Evolutionary conservation across 2,113 vertebrate genomes (phyloP).

Genomic region (Neolamprologus sp.): DNA sequence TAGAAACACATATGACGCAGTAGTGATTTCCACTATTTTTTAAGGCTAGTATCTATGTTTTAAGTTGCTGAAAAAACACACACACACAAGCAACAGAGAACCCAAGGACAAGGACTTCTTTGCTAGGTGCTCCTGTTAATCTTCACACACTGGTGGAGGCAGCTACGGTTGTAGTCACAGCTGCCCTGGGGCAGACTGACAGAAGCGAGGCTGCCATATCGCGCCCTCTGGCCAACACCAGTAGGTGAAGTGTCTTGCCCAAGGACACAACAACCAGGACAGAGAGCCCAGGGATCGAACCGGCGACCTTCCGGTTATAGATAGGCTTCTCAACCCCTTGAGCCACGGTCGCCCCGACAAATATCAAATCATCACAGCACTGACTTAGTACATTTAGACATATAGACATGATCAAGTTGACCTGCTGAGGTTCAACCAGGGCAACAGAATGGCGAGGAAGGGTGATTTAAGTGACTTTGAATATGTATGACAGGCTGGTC

Average conservation of each 20-base stretch:
- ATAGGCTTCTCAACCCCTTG: no score
- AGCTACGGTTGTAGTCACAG: no score
- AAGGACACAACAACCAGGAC: no score
- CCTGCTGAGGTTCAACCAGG: not conserved
- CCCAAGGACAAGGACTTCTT: not conserved
- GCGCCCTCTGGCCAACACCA: no score
- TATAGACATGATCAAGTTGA: not conserved
- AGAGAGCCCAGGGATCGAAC: no score
- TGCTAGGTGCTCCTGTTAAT: not conserved
- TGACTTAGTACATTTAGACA: not conserved
- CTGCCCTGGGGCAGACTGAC: no score
- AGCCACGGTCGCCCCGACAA: no score
- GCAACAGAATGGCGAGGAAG: not conserved
- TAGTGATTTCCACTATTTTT: not conserved
- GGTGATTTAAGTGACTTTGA: not conserved
- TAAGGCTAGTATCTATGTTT: not conserved
- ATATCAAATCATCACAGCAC: not conserved
- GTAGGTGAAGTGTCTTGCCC: no score
- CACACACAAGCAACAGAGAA: not conserved
- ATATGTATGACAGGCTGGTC: not conserved
- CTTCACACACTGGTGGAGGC: not conserved
- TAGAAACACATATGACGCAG: not conserved
- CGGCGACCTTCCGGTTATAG: no score
- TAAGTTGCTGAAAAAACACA: fast-evolving
- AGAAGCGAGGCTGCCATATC: no score